These are phyloP conservation scores for Cephus nigrinus DNA, from an alignment of 2,888 invertebrate genomes.

Conservation along the genomic window DNA sequence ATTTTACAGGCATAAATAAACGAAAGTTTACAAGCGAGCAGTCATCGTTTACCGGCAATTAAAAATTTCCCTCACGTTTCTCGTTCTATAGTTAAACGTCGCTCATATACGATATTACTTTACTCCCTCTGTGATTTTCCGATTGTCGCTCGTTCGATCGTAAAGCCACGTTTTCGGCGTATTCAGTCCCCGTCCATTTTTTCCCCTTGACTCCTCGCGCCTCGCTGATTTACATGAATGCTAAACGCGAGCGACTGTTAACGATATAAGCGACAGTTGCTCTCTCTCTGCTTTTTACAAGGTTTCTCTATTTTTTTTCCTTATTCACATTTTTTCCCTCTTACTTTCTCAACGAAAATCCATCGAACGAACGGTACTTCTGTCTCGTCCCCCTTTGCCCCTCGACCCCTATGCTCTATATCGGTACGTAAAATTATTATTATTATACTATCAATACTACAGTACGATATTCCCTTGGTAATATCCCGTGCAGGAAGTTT, in stretches of 20 bases:
- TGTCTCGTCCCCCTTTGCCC: not conserved
- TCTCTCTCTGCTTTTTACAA: slow-evolving; percentile 13
- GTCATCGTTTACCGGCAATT: not conserved
- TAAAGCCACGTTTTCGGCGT: not conserved
- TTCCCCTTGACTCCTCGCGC: not conserved
- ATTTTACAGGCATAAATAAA: not conserved
- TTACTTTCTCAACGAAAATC: not conserved
- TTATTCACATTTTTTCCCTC: not conserved
- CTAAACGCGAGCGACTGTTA: slow-evolving; percentile 28
- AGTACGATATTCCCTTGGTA: not conserved
- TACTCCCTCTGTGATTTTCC: not conserved
- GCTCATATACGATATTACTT: not conserved
- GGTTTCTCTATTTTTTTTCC: slow-evolving; percentile 1
- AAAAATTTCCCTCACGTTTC: not conserved
- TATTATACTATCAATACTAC: not conserved
- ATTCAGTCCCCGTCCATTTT: not conserved
- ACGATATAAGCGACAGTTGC: slow-evolving; percentile 18
- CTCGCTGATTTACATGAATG: slow-evolving; percentile 32
- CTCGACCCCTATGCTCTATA: not conserved
- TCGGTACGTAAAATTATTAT: not conserved
- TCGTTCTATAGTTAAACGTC: not conserved
- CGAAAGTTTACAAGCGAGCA: not conserved
- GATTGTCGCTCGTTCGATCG: not conserved
- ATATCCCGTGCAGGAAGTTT: not conserved
- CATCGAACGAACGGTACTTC: not conserved